Evolutionary conservation across 2,113 vertebrate genomes (phyloP).

Genomic region (Anas platyrhynchos): DNA sequence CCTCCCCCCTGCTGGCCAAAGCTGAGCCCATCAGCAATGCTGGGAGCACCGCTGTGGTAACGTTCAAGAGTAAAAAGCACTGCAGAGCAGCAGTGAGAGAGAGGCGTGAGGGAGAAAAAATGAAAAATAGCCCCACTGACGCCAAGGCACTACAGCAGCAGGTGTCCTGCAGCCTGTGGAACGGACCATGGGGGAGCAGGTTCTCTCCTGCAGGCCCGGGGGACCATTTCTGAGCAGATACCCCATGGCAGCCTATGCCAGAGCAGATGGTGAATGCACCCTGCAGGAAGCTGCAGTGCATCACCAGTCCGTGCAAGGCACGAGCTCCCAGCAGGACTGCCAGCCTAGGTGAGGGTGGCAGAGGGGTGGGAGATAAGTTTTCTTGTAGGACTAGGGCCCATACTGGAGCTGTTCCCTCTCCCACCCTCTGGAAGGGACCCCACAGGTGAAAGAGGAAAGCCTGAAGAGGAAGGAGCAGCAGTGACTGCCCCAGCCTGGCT

Average conservation of each 20-base stretch:
- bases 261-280: background rate
- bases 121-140: background rate
- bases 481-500: background rate
- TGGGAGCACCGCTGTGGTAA: background rate
- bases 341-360: background rate
- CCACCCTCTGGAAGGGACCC: fast-evolving
- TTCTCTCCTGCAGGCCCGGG: fast-evolving
- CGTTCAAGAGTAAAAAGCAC: background rate
- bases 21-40: background rate
- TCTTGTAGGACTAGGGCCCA: background rate
- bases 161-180: background rate
- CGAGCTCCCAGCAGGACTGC: background rate
- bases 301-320: fast-evolving
- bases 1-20: fast-evolving
- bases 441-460: background rate
- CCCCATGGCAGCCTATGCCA: fast-evolving
- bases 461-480: background rate
- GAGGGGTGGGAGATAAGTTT: background rate
- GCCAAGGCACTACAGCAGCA: background rate
- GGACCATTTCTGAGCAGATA: fast-evolving
- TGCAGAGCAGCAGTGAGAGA: background rate
- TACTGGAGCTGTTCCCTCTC: background rate
- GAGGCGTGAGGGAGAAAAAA: background rate
- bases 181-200: background rate
- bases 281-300: background rate